Percentiles rank a stretch among this genome's conserved stretches.
Evolutionary conservation across 2,888 invertebrate genomes (phyloP).

Genomic region (Rhopalosiphum nymphaeae): DNA sequence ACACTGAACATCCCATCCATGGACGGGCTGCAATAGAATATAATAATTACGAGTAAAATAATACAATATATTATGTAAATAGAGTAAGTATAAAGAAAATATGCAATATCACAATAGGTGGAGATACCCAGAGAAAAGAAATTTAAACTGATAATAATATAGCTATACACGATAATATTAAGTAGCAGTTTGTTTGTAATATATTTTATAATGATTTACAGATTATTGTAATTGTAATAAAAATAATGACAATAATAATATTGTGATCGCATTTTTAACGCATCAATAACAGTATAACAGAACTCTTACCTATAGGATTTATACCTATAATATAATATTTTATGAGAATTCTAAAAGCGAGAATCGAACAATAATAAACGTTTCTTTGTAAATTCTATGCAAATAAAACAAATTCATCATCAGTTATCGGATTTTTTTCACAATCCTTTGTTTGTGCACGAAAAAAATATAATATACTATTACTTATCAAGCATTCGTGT

Average conservation of each 20-base stretch:
- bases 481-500: background rate
- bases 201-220: background rate
- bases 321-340: background rate
- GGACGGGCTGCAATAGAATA: slow-evolving; percentile 73
- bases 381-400: background rate
- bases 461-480: background rate
- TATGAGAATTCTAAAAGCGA: background rate
- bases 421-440: background rate
- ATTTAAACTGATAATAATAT: background rate
- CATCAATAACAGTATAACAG: background rate
- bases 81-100: background rate
- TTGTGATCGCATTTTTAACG: background rate
- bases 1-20: slow-evolving; percentile 86
- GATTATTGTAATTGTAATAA: background rate
- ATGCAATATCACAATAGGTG: background rate
- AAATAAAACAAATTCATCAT: background rate
- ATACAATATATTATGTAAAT: background rate
- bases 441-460: background rate
- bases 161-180: background rate
- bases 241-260: background rate
- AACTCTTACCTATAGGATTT: background rate
- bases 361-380: background rate
- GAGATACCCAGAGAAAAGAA: background rate
- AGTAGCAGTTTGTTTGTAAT: background rate
- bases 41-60: background rate